These are phyloP conservation scores for Scolopax rusticola DNA, from an alignment of 2,797 vertebrate species.

Conservation along the genomic window DNA sequence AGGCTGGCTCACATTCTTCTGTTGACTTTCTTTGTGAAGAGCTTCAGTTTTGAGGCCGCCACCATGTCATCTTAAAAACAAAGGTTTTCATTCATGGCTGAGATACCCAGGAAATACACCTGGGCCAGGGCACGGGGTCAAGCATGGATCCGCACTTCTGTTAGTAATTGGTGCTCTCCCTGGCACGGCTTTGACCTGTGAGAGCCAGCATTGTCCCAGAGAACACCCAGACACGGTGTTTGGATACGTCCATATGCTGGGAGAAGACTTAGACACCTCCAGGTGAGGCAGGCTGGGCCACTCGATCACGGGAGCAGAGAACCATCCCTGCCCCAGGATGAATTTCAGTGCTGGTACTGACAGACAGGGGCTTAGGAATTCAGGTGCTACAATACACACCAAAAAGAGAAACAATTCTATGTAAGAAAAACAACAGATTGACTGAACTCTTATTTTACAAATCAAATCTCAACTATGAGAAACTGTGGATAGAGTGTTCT, in stretches of 20 bases:
- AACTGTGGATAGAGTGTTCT: background rate
- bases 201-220: background rate
- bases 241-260: background rate
- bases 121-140: background rate
- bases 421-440: background rate
- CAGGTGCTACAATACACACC: background rate
- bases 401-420: background rate
- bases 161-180: background rate
- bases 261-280: background rate
- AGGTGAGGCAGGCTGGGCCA: background rate
- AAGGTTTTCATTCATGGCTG: background rate
- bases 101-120: background rate
- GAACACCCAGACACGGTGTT: background rate
- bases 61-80: background rate
- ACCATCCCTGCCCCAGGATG: background rate
- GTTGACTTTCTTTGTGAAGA: background rate
- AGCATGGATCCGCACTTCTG: background rate
- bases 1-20: background rate
- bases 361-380: background rate
- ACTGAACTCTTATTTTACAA: background rate
- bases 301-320: background rate
- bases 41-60: background rate
- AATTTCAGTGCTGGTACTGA: fast-evolving
- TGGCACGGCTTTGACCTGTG: background rate
- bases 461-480: background rate